Percentiles rank a stretch among this genome's conserved stretches.
phyloP scores from a whole-genome alignment of 2,113 vertebrate species.

The Phalacrocorax pelagicus region DNA sequence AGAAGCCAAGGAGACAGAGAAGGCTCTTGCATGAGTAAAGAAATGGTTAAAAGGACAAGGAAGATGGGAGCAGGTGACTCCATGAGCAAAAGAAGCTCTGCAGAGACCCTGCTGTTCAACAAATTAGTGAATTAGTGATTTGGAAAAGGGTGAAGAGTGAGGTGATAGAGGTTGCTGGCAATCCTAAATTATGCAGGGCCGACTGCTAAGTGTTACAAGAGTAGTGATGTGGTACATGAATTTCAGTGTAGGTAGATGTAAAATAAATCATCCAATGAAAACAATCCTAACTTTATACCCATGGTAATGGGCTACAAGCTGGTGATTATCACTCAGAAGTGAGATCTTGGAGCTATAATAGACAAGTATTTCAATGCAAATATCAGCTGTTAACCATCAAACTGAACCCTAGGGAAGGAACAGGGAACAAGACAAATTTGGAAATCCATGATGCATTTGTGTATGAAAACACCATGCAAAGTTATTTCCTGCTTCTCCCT shows the following conservation, averaged over 20 bases:
- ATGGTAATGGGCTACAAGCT: neutral
- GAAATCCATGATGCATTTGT: neutral
- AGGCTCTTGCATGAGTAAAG: neutral
- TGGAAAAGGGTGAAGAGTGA: neutral
- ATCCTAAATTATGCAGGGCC: neutral
- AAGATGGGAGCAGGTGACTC: neutral
- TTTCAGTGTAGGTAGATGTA: neutral
- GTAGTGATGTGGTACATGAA: neutral
- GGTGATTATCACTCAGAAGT: neutral
- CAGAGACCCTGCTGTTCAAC: neutral
- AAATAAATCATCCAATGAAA: neutral
- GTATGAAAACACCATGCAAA: neutral
- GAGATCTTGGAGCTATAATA: neutral
- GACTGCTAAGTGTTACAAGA: neutral
- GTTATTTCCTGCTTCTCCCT: neutral
- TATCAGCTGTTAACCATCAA: neutral
- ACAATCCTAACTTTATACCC: neutral
- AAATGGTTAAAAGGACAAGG: neutral
- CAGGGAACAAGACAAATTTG: neutral
- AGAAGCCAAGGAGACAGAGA: neutral
- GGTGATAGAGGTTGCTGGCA: neutral
- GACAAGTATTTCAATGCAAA: neutral
- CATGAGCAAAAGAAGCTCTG: neutral
- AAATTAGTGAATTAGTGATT: neutral
- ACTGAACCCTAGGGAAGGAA: neutral